Evolutionary conservation across 2,888 invertebrate species (phyloP).

Genomic region (Ligdia adustata): DNA sequence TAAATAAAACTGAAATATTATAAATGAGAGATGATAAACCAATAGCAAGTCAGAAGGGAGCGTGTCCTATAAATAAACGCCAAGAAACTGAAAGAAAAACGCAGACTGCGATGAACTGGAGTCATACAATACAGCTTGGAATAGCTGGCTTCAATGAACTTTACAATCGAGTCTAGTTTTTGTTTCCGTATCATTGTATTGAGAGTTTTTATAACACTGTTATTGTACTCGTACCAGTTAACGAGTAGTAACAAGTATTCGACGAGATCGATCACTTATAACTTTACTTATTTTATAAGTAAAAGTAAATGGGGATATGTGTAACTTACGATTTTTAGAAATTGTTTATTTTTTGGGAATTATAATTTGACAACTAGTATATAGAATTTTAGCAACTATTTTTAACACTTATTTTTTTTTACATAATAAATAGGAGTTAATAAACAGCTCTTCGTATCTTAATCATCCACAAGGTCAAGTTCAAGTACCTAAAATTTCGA

Average conservation of each 20-base stretch:
- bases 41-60: constrained; percentile 3
- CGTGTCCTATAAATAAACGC: constrained; percentile 13
- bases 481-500: constrained; percentile 5
- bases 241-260: not conserved
- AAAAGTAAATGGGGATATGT: not conserved
- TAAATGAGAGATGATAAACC: constrained; percentile 13
- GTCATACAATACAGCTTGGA: constrained; percentile 24
- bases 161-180: constrained; percentile 33
- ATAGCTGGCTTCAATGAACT: constrained; percentile 28
- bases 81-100: constrained; percentile 19
- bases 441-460: too few species aligned
- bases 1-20: constrained; percentile 14
- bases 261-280: not conserved
- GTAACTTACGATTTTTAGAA: not conserved
- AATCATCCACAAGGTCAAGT: constrained; percentile 9
- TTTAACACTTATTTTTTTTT: too few species aligned
- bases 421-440: too few species aligned
- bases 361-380: too few species aligned
- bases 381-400: too few species aligned
- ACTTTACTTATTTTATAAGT: not conserved
- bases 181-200: constrained; percentile 35
- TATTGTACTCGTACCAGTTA: constrained; percentile 11
- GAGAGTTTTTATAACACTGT: constrained; percentile 23
- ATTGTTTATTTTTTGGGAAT: too few species aligned
- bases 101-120: constrained; percentile 10